Evolutionary conservation across 2,113 vertebrate genomes (phyloP).

Genomic region (Brachyhypopomus occidentalis): DNA sequence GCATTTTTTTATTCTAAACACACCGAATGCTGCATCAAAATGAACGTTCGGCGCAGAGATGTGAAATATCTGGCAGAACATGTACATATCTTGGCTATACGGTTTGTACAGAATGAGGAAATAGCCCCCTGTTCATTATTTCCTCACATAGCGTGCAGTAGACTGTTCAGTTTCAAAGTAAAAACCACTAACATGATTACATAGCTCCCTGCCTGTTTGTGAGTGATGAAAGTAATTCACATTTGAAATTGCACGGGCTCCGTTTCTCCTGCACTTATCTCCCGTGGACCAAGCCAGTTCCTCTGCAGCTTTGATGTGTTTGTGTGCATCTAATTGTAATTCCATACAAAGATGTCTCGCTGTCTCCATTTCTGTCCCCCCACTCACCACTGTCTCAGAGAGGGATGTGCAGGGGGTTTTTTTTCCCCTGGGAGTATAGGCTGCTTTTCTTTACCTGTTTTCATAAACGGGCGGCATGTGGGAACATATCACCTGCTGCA

Average conservation of each 20-base stretch:
- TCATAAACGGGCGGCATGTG: conserved; percentile 18
- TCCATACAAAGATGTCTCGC: conserved; percentile 59
- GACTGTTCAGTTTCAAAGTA: conserved; percentile 57
- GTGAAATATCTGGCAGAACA: conserved; percentile 13
- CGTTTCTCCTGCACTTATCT: conserved; percentile 64
- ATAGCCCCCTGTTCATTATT: conserved; percentile 48
- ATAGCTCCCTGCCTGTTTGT: conserved; percentile 57
- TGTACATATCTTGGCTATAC: conserved; percentile 33
- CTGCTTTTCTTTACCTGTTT: conserved; percentile 12
- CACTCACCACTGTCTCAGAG: conserved; percentile 56
- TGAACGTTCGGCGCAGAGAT: background rate
- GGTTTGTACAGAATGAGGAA: conserved; percentile 40
- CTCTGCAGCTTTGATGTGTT: conserved; percentile 70
- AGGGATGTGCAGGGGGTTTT: conserved; percentile 23
- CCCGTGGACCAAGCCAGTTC: conserved; percentile 65
- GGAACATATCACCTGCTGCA: conserved; percentile 12
- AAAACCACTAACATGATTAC: conserved; percentile 64
- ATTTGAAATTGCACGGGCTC: conserved; percentile 61
- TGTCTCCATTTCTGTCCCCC: conserved; percentile 27
- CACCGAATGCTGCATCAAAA: conserved; percentile 2
- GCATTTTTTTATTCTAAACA: background rate
- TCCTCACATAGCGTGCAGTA: conserved; percentile 54
- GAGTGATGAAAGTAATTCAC: conserved; percentile 68
- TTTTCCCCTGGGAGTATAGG: background rate
- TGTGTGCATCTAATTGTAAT: conserved; percentile 70